phyloP scores from a whole-genome alignment of 2,113 vertebrate species.

The Callochromis pleurospilus region DNA sequence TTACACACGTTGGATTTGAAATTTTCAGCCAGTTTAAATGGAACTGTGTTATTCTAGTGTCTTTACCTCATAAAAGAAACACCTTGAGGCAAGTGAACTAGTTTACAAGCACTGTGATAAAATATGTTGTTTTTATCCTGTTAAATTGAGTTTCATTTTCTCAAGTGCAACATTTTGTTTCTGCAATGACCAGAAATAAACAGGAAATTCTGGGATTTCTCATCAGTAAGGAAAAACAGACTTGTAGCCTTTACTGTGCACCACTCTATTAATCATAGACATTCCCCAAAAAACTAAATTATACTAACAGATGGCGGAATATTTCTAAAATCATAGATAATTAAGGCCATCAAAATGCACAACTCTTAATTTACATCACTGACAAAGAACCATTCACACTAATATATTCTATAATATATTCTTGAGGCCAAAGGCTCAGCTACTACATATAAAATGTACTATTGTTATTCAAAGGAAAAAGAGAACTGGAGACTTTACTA shows the following conservation, averaged over 20 bases:
- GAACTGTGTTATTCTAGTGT: not conserved
- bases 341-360: not conserved
- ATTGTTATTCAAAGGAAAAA: not conserved
- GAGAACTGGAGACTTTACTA: not conserved
- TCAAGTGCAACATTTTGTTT: not conserved
- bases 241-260: not conserved
- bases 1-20: not conserved
- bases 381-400: not conserved
- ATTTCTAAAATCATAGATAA: not conserved
- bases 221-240: not conserved
- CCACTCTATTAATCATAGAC: not conserved
- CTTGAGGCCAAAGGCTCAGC: not conserved
- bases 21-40: not conserved
- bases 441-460: not conserved
- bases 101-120: not conserved
- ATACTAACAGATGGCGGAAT: not conserved
- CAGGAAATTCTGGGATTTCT: not conserved
- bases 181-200: not conserved
- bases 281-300: not conserved
- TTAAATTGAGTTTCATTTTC: not conserved
- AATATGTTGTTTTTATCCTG: not conserved
- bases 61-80: not conserved
- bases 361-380: not conserved
- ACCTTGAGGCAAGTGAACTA: not conserved
- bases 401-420: not conserved